Conservation (phyloP, 2,113 vertebrate genomes). For the Forbesichthys papilliferus region DNA sequence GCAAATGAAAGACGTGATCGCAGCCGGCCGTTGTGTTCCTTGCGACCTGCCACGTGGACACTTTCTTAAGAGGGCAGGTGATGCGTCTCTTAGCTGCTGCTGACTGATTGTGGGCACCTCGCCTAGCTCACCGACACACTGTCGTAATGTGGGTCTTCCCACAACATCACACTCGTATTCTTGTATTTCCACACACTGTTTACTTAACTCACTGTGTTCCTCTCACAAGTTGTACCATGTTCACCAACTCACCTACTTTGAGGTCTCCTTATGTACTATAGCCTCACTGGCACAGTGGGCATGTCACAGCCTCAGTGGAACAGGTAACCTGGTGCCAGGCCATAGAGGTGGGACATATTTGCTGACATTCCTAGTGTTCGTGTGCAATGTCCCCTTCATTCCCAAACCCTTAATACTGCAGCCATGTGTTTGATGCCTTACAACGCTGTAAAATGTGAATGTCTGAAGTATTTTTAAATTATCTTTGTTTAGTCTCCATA, state of each 20-base stretch:
- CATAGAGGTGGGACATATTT: background rate
- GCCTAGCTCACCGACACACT: conserved; percentile 24
- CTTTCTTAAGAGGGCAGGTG: too few relatives aligned
- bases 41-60: too few relatives aligned
- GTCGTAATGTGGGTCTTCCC: conserved; percentile 10
- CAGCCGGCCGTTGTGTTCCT: background rate
- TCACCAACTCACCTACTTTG: background rate
- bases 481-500: too few relatives aligned
- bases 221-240: background rate
- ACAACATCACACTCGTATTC: background rate
- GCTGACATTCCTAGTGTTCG: conserved; percentile 24
- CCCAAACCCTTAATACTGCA: conserved; percentile 6
- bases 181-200: background rate
- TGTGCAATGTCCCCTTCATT: conserved; percentile 41
- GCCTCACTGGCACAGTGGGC: background rate
- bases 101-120: conserved; percentile 17
- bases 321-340: conserved; percentile 1
- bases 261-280: background rate
- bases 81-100: conserved; percentile 49
- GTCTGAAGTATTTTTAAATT: too few relatives aligned
- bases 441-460: too few relatives aligned
- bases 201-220: conserved; percentile 17
- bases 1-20: conserved; percentile 76
- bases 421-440: background rate
- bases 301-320: conserved; percentile 7